Evolutionary conservation across 2,113 vertebrate species (phyloP), one percentile per base, ranked within the genome.

Genomic region (Rhabdomys dilectus): DNA sequence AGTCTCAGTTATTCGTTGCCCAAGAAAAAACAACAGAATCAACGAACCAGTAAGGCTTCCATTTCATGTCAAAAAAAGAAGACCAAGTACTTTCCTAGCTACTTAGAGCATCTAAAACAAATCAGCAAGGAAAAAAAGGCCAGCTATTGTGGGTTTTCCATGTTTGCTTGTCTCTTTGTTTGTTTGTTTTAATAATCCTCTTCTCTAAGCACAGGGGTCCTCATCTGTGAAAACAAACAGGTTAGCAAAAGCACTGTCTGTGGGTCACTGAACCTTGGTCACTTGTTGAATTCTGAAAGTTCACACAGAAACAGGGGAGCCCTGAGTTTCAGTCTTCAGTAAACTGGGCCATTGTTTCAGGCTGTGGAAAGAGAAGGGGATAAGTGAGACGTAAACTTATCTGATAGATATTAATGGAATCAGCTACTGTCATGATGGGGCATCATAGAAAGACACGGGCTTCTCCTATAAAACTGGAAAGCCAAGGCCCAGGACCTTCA

Each of bases 391-490:
- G 36, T 81, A 21, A 10, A 39, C 42, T 92, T 31, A 51, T 42
- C 51, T 78, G 64, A 85, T 91, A 48, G 93, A 51, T 58, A 42
- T 88, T 89, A 96, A 90, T 87, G 87, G 82, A 68, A 88, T 56
- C 92, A 86, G 39, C 76, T 39, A 42, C 94, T 12, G 36, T 64
- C 81, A 89, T 56, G 39, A 60, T 42, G 48, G 93, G n/a, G 89
- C 12, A 66, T 87, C 91, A 91, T 88, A 85, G 88, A 95, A 81
- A 95, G 89, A 93, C 39, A 0, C 62, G 58, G 95, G 70, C 70
- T 96, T 91, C 72, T 89, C 73, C 76, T 86, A 72, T 78, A 82
- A 93, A 96, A 85, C 0, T 56, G 62, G 91, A 88, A 95, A 76
- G 84, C 31, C 29, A 29, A 56, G 42, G 58, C n/a, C 77, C 2